Percentiles rank a stretch among this genome's conserved stretches.
Conservation (phyloP, 1,140 invertebrate species). For the Macrocentrus cingulum region DNA sequence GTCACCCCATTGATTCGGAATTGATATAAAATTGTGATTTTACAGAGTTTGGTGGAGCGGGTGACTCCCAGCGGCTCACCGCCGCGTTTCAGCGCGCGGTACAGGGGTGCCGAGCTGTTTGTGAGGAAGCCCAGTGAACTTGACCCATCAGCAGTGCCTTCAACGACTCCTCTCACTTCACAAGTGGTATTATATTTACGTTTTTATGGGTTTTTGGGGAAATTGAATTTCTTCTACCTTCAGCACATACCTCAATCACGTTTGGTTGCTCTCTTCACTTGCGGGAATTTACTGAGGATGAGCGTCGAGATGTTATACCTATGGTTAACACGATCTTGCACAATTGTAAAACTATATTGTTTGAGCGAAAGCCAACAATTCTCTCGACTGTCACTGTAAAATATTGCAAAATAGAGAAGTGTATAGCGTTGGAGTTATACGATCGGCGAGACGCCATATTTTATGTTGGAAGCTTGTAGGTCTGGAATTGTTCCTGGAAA, state of each 20-base stretch:
- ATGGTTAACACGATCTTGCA: constrained; percentile 2
- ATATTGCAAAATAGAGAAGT: constrained; percentile 20
- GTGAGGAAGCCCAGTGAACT: constrained; percentile 43
- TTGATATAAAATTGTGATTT: constrained; percentile 4
- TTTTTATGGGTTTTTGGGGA: too few relatives aligned
- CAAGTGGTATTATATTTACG: constrained; percentile 45
- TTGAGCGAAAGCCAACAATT: constrained; percentile 16
- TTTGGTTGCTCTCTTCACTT: too few relatives aligned
- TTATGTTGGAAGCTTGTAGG: constrained; percentile 17
- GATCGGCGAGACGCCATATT: constrained; percentile 18
- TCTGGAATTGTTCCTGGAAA: constrained; percentile 18
- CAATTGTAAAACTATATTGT: constrained; percentile 13
- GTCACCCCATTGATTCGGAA: too few relatives aligned
- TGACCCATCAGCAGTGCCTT: constrained; percentile 41
- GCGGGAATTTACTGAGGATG: too few relatives aligned
- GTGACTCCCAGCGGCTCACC: constrained; percentile 49
- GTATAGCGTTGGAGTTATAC: constrained; percentile 11
- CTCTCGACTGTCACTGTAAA: constrained; percentile 20
- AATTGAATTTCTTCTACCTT: too few relatives aligned
- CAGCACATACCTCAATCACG: too few relatives aligned
- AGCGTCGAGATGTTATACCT: constrained; percentile 12
- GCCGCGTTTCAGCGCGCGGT: constrained; percentile 53
- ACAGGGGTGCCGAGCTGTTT: constrained; percentile 52
- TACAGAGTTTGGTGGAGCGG: constrained; percentile 48
- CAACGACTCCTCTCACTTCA: constrained; percentile 45